Evolutionary conservation across 2,888 invertebrate species (phyloP).

Genomic region (Oligia fasciuncula): DNA sequence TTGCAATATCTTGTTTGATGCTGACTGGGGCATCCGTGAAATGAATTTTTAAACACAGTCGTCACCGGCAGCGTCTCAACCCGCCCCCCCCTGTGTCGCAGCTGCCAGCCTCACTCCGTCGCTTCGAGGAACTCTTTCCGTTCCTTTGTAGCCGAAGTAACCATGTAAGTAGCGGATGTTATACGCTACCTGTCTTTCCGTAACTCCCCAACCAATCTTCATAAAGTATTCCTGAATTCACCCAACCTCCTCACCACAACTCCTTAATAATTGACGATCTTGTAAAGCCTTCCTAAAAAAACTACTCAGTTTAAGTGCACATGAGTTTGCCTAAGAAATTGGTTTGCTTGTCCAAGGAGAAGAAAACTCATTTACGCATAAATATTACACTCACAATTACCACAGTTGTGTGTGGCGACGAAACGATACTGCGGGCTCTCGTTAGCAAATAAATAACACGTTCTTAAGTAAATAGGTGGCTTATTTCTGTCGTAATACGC

Average conservation of each 20-base stretch:
- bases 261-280: slow-evolving; percentile 54
- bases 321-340: slow-evolving; percentile 27
- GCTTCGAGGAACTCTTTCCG: slow-evolving; percentile 37
- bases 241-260: slow-evolving; percentile 23
- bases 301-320: slow-evolving; percentile 17
- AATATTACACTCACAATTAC: slow-evolving; percentile 37
- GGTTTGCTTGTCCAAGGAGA: slow-evolving; percentile 9
- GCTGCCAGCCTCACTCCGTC: slow-evolving; percentile 19
- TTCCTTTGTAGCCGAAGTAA: slow-evolving; percentile 45
- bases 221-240: slow-evolving; percentile 54
- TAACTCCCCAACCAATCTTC: slow-evolving; percentile 38
- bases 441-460: slow-evolving; percentile 48
- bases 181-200: slow-evolving; percentile 30
- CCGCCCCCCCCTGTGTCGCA: slow-evolving; percentile 6
- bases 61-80: slow-evolving; percentile 16
- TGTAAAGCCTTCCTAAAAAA: too few species aligned
- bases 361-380: slow-evolving; percentile 39
- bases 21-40: slow-evolving; percentile 12
- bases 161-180: slow-evolving; percentile 43
- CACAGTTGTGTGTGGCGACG: slow-evolving; percentile 43
- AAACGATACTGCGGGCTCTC: slow-evolving; percentile 24
- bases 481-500: slow-evolving; percentile 36
- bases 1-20: slow-evolving; percentile 14
- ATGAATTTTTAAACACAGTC: slow-evolving; percentile 50
- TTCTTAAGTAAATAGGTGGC: slow-evolving; percentile 47